phyloP scores from a whole-genome alignment of 2,797 vertebrate genomes.

The Pelodytes ibericus region DNA sequence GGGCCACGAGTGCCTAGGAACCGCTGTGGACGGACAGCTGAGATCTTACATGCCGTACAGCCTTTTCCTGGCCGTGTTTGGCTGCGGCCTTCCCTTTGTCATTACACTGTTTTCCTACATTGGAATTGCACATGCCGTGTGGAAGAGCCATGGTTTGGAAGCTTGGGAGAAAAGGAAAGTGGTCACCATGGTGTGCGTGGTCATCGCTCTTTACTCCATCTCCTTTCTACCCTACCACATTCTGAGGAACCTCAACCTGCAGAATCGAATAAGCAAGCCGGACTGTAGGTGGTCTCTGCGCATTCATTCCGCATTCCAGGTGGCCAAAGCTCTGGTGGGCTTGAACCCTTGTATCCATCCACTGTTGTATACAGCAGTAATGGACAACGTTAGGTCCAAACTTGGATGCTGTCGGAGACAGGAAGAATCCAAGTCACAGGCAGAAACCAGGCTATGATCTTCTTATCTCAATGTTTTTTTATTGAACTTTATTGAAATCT shows the following conservation, averaged over 20 bases:
- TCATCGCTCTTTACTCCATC: conserved; percentile 72
- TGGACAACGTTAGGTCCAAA: conserved; percentile 69
- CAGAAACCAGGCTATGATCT: conserved; percentile 15
- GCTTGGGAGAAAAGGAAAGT: conserved; percentile 73
- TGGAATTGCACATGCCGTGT: conserved; percentile 67
- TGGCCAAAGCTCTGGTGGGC: conserved; percentile 73
- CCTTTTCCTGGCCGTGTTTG: conserved; percentile 66
- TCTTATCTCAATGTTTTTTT: no score
- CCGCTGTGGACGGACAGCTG: rapidly evolving
- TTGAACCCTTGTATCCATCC: conserved; percentile 86
- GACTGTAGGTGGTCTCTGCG: rapidly evolving
- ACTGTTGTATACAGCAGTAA: conserved; percentile 78
- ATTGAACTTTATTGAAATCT: no score
- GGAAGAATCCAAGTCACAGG: not conserved
- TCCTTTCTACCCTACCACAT: conserved; percentile 82
- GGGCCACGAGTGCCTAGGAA: conserved; percentile 61
- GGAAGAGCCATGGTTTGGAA: conserved; percentile 69
- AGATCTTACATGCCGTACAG: conserved; percentile 66
- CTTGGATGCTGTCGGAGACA: conserved; percentile 11
- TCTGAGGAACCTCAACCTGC: conserved; percentile 64
- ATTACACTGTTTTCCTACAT: conserved; percentile 74
- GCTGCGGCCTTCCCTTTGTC: conserved; percentile 78
- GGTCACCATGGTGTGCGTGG: conserved; percentile 67
- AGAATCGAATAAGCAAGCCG: rapidly evolving
- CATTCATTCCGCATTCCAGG: conserved; percentile 68